Evolutionary conservation across 2,113 vertebrate genomes (phyloP).

Genomic region (Sialia sialis): DNA sequence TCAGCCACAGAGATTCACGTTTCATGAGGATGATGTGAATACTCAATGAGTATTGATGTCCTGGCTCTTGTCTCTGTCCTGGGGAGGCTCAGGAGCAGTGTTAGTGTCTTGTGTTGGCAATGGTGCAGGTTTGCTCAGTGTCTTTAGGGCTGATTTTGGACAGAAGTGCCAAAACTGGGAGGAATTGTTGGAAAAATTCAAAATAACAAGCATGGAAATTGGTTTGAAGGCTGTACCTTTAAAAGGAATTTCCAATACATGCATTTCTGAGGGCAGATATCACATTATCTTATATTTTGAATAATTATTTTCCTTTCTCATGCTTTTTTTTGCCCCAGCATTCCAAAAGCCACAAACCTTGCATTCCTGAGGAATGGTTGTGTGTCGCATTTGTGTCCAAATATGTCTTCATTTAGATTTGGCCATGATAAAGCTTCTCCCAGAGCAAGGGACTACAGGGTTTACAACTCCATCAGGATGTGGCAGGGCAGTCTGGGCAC

Average conservation of each 20-base stretch:
- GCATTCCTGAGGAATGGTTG: background rate
- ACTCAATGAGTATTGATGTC: too few species aligned
- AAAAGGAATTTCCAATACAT: background rate
- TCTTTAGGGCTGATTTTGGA: background rate
- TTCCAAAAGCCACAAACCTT: background rate
- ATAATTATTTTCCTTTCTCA: background rate
- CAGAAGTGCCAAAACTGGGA: background rate
- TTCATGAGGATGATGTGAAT: background rate
- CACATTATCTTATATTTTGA: background rate
- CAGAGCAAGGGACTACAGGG: background rate
- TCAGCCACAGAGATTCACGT: accelerated
- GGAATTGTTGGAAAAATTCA: background rate
- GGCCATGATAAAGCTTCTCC: background rate
- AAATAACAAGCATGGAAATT: background rate
- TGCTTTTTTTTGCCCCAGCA: background rate
- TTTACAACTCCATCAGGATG: background rate
- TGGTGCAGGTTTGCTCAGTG: background rate
- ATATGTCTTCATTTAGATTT: background rate
- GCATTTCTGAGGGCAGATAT: background rate
- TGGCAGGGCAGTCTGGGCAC: background rate
- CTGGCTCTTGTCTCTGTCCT: background rate
- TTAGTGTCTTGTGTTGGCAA: accelerated
- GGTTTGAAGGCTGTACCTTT: background rate
- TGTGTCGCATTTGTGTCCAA: background rate
- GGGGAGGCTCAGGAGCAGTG: background rate